Evolutionary conservation across 2,113 vertebrate genomes (phyloP).

Genomic region (Chlorodrepanis virens): DNA sequence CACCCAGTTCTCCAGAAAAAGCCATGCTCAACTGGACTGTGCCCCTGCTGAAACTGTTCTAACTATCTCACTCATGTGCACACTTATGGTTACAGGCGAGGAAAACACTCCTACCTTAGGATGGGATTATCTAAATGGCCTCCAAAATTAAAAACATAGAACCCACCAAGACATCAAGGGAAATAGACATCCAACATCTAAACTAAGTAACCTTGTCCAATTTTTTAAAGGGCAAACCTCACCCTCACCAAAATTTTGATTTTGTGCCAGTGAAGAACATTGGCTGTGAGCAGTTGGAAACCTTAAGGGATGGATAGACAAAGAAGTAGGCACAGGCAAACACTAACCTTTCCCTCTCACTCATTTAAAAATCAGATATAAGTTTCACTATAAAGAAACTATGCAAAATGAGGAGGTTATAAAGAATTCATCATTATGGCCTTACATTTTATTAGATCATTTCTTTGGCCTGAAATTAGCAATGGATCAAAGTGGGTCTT

Average conservation of each 20-base stretch:
- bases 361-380: not conserved
- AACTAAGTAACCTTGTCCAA: not conserved
- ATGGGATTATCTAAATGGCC: not conserved
- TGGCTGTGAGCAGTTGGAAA: not conserved
- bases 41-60: not conserved
- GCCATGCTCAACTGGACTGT: not conserved
- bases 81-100: not conserved
- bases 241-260: not conserved
- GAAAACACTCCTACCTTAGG: not conserved
- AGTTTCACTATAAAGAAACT: not conserved
- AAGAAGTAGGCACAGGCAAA: not conserved
- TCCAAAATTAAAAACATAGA: not conserved
- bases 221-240: not conserved
- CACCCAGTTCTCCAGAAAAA: not conserved
- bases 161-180: not conserved
- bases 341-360: not conserved
- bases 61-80: not conserved
- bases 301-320: not conserved
- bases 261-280: not conserved
- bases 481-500: not conserved
- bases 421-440: slow-evolving; percentile 2
- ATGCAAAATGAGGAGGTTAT: not conserved
- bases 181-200: not conserved
- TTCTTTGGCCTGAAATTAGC: slow-evolving; percentile 25
- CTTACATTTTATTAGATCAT: slow-evolving; percentile 29